Conservation (phyloP, 2,113 vertebrate species). For the Chelonoidis abingdonii region DNA sequence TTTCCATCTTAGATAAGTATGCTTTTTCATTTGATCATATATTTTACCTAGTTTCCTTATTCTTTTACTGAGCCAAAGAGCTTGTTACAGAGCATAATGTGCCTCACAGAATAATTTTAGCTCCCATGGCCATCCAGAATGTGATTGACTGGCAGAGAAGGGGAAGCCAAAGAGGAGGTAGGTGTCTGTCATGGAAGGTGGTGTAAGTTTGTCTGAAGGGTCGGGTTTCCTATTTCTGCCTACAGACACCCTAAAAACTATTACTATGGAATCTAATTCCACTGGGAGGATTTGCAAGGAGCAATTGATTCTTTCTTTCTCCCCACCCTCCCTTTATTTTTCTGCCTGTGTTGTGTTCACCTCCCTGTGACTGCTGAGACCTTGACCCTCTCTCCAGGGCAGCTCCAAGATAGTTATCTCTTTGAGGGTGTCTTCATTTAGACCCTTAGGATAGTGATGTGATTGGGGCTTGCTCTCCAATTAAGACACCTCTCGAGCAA, state of each 20-base stretch:
- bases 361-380: no score
- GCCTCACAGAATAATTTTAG: conserved; percentile 39
- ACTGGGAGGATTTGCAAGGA: neutral
- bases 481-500: neutral
- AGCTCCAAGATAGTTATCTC: neutral
- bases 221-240: neutral
- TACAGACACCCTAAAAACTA: conserved; percentile 1
- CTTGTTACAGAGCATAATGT: conserved; percentile 23
- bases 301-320: conserved; percentile 41
- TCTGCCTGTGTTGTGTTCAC: no score
- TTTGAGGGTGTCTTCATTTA: conserved; percentile 3
- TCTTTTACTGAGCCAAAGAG: neutral
- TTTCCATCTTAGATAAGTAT: neutral
- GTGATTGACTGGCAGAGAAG: neutral
- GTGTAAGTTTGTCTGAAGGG: neutral
- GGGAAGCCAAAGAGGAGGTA: conserved; percentile 16
- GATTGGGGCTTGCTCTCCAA: neutral
- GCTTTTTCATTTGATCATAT: neutral
- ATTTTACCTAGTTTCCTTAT: neutral
- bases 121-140: neutral
- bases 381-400: neutral
- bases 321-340: conserved; percentile 27
- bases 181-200: neutral
- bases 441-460: neutral
- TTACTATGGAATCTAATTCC: conserved; percentile 4